These are phyloP conservation scores for Spilosoma lubricipeda DNA, from an alignment of 2,888 invertebrate genomes.

Conservation along the genomic window DNA sequence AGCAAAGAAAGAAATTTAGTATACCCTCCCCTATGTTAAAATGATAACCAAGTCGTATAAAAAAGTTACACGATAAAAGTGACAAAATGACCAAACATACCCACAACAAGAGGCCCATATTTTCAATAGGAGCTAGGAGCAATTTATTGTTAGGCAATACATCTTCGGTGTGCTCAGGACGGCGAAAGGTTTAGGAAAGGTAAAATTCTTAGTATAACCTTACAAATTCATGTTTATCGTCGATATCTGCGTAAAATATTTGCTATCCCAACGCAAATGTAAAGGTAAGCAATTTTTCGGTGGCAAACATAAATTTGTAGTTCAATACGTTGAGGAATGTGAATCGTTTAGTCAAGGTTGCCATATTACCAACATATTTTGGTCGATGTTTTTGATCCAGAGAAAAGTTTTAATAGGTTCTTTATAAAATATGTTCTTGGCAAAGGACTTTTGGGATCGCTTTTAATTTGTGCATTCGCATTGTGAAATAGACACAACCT, in stretches of 20 bases:
- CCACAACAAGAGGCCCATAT: conserved; percentile 44
- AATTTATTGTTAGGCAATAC: conserved; percentile 57
- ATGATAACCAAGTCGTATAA: conserved; percentile 21
- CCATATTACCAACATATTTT: conserved; percentile 50
- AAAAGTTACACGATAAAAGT: conserved; percentile 24
- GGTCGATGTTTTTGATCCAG: conserved; percentile 45
- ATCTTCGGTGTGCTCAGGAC: conserved; percentile 43
- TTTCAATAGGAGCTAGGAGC: conserved; percentile 47
- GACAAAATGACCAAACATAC: conserved; percentile 49
- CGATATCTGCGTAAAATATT: conserved; percentile 34
- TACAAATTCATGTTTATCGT: conserved; percentile 51
- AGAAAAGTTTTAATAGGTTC: conserved; percentile 50
- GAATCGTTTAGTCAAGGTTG: conserved; percentile 56
- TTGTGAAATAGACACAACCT: too few species aligned
- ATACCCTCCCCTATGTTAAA: background rate
- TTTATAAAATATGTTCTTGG: conserved; percentile 23
- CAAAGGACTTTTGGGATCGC: background rate
- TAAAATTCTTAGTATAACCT: conserved; percentile 50
- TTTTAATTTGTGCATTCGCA: background rate
- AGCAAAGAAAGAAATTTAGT: background rate
- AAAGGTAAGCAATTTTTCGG: conserved; percentile 32
- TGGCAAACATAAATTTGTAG: conserved; percentile 53
- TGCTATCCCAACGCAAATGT: conserved; percentile 30
- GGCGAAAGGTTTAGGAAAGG: conserved; percentile 54
- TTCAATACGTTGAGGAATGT: conserved; percentile 56